Conservation (phyloP, 2,888 invertebrate genomes). For the Homarus gammarus region DNA sequence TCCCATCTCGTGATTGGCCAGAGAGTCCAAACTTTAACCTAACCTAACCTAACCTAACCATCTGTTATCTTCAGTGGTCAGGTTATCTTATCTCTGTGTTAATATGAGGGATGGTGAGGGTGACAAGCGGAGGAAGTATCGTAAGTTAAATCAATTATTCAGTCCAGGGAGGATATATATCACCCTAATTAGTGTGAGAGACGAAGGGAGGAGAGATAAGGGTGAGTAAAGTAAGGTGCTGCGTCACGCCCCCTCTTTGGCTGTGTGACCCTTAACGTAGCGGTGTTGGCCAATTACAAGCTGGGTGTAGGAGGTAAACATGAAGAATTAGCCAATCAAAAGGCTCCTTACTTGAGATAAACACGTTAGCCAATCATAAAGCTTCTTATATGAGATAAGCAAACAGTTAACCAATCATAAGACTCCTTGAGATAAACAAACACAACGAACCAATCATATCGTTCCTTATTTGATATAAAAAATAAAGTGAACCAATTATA, state of each 20-base stretch:
- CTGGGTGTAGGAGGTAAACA: no score
- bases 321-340: slow-evolving; percentile 13
- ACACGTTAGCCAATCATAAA: no score
- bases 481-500: no score
- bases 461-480: no score
- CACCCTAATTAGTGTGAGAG: neutral
- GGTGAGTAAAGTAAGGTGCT: neutral
- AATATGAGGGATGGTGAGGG: neutral
- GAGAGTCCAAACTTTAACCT: no score
- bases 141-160: slow-evolving; percentile 56
- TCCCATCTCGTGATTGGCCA: neutral
- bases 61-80: neutral
- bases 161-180: neutral
- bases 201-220: neutral
- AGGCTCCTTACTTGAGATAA: neutral
- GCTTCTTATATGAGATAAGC: no score
- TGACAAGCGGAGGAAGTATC: slow-evolving; percentile 10
- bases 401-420: no score
- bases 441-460: no score
- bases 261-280: neutral
- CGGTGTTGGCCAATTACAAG: no score
- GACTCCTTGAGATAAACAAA: no score
- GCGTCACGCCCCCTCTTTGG: neutral
- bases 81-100: neutral
- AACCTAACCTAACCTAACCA: no score